These are phyloP conservation scores for Phragmatobia fuliginosa DNA, from an alignment of 2,888 invertebrate genomes.

Conservation along the genomic window DNA sequence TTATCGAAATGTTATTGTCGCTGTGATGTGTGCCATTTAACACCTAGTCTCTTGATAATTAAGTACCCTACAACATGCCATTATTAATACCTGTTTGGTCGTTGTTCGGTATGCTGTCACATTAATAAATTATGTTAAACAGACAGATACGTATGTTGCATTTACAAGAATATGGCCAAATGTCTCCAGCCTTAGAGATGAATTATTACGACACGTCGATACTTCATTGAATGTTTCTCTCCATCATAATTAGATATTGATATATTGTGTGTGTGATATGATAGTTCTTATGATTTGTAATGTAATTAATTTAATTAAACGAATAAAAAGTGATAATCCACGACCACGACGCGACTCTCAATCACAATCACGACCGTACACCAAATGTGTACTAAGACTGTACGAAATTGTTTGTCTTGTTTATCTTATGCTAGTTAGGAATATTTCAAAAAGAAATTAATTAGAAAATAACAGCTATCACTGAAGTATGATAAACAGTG, in stretches of 20 bases:
- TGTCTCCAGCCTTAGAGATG: not conserved
- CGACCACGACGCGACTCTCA: too few relatives aligned
- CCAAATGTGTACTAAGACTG: too few relatives aligned
- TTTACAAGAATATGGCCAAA: constrained; percentile 24
- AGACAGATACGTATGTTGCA: constrained; percentile 26
- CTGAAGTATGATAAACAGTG: not conserved
- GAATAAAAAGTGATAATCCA: too few relatives aligned
- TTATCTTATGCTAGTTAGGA: not conserved
- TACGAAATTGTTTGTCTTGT: too few relatives aligned
- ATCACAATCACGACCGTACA: too few relatives aligned
- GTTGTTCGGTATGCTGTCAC: constrained; percentile 29
- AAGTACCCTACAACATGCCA: constrained; percentile 1
- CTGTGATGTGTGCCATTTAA: not conserved
- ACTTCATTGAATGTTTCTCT: not conserved
- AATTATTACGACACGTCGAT: not conserved
- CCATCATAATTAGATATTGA: not conserved
- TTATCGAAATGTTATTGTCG: not conserved
- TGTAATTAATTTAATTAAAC: too few relatives aligned
- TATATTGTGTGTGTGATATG: too few relatives aligned
- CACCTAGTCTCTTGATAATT: not conserved
- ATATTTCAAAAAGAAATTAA: not conserved
- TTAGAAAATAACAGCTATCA: not conserved
- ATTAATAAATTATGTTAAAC: constrained; percentile 50
- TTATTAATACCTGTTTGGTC: constrained; percentile 4
- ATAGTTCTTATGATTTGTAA: too few relatives aligned